Evolutionary conservation across 2,113 vertebrate genomes (phyloP).

Genomic region (Manacus vitellinus): DNA sequence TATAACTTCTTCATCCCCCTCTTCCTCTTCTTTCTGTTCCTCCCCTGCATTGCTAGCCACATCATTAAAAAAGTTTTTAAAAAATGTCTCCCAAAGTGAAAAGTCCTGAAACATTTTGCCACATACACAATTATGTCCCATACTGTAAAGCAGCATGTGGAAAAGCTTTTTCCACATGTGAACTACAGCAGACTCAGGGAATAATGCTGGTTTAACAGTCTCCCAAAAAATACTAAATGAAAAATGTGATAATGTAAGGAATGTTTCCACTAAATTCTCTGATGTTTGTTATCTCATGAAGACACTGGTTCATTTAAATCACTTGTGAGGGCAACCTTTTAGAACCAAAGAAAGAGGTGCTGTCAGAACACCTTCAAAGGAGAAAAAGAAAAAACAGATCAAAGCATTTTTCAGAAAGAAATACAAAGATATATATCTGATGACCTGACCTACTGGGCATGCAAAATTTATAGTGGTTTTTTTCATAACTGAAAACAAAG

Average conservation of each 20-base stretch:
- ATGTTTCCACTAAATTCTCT: background rate
- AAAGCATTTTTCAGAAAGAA: constrained; percentile 14
- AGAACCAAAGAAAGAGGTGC: background rate
- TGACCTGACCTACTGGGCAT: background rate
- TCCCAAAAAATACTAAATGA: background rate
- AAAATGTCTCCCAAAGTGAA: background rate
- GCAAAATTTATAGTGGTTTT: background rate
- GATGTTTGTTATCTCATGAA: background rate
- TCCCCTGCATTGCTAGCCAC: background rate
- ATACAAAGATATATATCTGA: background rate
- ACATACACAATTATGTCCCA: background rate
- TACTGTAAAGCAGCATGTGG: background rate
- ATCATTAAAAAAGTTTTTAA: background rate
- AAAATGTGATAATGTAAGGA: background rate
- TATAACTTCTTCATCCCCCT: background rate
- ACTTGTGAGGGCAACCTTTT: background rate
- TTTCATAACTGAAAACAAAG: background rate
- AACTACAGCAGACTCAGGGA: background rate
- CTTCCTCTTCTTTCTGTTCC: background rate
- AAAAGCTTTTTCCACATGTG: background rate
- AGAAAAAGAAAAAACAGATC: background rate
- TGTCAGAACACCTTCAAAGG: background rate
- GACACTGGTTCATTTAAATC: background rate
- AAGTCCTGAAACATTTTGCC: background rate
- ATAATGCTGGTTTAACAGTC: background rate